A percentile compares a stretch with the other conserved stretches of the same genome.
Evolutionary conservation across 2,888 invertebrate species (phyloP).

Genomic region (Volucella inflata): DNA sequence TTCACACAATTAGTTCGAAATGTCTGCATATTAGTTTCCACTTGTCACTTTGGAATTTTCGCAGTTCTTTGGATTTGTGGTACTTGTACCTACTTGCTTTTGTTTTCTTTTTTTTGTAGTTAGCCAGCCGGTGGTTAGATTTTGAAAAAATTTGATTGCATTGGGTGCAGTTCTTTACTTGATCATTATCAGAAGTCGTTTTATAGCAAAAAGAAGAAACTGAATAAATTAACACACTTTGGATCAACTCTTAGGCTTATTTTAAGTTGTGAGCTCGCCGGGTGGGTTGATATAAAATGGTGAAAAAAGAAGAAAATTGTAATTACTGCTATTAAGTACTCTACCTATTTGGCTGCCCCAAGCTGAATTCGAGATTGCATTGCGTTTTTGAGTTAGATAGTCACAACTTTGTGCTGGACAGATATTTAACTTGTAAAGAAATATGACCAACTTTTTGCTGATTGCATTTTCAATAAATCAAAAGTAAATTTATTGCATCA

Average conservation of each 20-base stretch:
- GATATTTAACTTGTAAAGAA: constrained; percentile 24
- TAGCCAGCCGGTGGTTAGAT: constrained; percentile 45
- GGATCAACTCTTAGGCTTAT: constrained; percentile 53
- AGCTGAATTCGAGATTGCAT: constrained; percentile 47
- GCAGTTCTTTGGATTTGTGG: constrained; percentile 63
- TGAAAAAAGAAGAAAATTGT: constrained; percentile 68
- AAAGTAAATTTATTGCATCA: constrained; percentile 59
- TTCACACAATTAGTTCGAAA: constrained; percentile 53
- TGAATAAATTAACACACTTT: constrained; percentile 65
- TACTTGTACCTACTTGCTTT: constrained; percentile 35
- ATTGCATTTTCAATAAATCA: constrained; percentile 70
- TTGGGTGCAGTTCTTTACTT: constrained; percentile 67
- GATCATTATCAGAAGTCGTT: constrained; percentile 68
- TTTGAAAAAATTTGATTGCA: constrained; percentile 66
- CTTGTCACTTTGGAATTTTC: constrained; percentile 69
- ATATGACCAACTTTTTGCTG: constrained; percentile 52
- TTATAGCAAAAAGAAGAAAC: constrained; percentile 61
- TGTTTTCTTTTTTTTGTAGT: constrained; percentile 15
- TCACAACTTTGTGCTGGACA: constrained; percentile 19
- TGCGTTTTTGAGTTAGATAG: constrained; percentile 26
- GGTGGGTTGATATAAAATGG: constrained; percentile 52
- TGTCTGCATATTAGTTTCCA: constrained; percentile 66
- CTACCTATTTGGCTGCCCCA: constrained; percentile 45
- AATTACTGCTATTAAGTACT: constrained; percentile 69
- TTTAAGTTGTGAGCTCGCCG: constrained; percentile 52